Percentiles rank a stretch among this genome's conserved stretches.
Evolutionary conservation across 2,113 vertebrate species (phyloP).

Genomic region (Lycaon pictus): DNA sequence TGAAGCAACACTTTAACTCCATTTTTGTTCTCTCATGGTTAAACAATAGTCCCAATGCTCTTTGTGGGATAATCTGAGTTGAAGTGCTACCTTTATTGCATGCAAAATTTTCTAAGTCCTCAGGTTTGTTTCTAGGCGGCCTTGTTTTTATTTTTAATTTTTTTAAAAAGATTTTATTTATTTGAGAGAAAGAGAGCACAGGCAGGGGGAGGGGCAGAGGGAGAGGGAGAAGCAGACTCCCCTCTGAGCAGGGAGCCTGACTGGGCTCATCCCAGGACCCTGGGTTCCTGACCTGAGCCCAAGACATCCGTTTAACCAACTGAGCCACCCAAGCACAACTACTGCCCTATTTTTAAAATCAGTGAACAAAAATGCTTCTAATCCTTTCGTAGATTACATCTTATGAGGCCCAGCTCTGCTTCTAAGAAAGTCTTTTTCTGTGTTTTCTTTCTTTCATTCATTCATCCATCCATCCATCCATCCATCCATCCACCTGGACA

Average conservation of each 20-base stretch:
- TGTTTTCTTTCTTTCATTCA: neutral
- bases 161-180: neutral
- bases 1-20: neutral
- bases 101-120: neutral
- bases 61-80: neutral
- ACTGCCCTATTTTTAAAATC: neutral
- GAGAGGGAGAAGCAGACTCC: neutral
- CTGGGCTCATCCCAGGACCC: neutral
- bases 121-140: neutral
- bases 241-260: neutral
- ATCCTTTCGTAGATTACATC: neutral
- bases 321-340: neutral
- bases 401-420: neutral
- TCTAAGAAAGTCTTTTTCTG: neutral
- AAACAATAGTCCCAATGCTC: neutral
- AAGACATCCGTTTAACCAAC: neutral
- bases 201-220: neutral
- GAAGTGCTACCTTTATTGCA: neutral
- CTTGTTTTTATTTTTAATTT: neutral
- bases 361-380: neutral
- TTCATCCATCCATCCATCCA: no score
- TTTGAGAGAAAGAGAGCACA: neutral
- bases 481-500: accelerated
- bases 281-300: neutral
- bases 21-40: neutral